Conservation (phyloP, 2,113 vertebrate genomes). For the Apistogramma diplotaenia region DNA sequence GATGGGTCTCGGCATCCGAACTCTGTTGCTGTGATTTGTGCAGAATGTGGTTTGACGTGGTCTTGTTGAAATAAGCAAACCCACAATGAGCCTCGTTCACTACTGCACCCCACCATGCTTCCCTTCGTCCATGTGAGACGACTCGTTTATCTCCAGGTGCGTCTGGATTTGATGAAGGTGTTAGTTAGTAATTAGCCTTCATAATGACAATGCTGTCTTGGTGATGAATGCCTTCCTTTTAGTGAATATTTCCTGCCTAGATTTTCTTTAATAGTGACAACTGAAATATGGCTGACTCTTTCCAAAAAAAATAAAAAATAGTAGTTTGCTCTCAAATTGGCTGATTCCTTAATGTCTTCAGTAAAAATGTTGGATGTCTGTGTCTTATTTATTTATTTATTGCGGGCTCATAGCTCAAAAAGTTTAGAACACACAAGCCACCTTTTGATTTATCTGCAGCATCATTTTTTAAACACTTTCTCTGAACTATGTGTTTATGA, state of each 20-base stretch:
- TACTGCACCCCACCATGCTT: background rate
- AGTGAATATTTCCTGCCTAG: constrained; percentile 21
- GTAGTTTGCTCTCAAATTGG: background rate
- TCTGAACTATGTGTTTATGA: background rate
- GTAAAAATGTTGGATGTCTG: background rate
- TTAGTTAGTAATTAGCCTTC: background rate
- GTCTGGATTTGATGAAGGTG: no score
- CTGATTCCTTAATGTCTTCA: background rate
- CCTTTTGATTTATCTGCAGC: background rate
- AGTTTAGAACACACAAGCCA: background rate
- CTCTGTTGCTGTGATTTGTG: background rate
- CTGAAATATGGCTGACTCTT: background rate
- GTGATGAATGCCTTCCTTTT: constrained; percentile 29
- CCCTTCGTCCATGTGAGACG: background rate
- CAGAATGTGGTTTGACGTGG: background rate
- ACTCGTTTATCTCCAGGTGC: background rate
- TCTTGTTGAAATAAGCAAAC: background rate
- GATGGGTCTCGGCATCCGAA: background rate
- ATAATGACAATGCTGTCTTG: constrained; percentile 23
- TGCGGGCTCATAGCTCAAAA: background rate
- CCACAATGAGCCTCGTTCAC: background rate
- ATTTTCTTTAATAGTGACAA: constrained; percentile 25
- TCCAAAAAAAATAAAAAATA: background rate
- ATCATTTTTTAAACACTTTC: background rate
- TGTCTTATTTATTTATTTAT: background rate